Evolutionary conservation across 1,140 invertebrate genomes (phyloP).

Genomic region (Plodia interpunctella): DNA sequence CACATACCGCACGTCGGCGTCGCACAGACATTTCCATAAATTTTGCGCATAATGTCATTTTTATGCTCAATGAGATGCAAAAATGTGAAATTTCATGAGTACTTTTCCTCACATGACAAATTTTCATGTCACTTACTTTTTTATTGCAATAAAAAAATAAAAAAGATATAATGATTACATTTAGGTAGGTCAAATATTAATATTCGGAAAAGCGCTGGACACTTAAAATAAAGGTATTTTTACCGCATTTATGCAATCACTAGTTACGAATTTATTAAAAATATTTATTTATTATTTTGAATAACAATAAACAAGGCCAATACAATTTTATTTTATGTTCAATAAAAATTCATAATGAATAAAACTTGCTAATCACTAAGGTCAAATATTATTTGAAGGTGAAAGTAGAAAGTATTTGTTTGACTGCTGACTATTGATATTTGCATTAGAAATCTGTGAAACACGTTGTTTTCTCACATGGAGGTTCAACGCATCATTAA

Average conservation of each 20-base stretch:
- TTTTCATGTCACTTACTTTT: too few species aligned
- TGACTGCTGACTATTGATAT: constrained; percentile 56
- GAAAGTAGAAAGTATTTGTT: constrained; percentile 61
- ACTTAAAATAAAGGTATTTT: too few species aligned
- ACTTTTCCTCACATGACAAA: too few species aligned
- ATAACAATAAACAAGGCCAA: too few species aligned
- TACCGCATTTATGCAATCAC: too few species aligned
- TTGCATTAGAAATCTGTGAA: constrained; percentile 68
- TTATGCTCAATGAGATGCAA: constrained; percentile 14
- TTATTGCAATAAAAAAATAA: too few species aligned
- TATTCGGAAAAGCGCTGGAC: too few species aligned
- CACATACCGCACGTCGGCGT: constrained; percentile 35
- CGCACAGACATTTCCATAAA: constrained; percentile 32
- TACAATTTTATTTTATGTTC: too few species aligned
- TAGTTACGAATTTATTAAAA: too few species aligned
- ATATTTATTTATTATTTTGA: too few species aligned
- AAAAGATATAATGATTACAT: too few species aligned
- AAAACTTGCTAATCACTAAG: constrained; percentile 9
- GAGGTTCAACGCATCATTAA: constrained; percentile 31
- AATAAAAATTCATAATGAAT: neutral
- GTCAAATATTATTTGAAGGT: constrained; percentile 30
- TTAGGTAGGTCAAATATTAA: too few species aligned
- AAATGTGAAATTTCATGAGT: neutral
- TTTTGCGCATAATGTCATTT: constrained; percentile 26
- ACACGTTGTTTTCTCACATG: constrained; percentile 56